A percentile compares a stretch with the other conserved stretches of the same genome.
phyloP scores from a whole-genome alignment of 2,888 invertebrate species.

The Rosalia funebris region DNA sequence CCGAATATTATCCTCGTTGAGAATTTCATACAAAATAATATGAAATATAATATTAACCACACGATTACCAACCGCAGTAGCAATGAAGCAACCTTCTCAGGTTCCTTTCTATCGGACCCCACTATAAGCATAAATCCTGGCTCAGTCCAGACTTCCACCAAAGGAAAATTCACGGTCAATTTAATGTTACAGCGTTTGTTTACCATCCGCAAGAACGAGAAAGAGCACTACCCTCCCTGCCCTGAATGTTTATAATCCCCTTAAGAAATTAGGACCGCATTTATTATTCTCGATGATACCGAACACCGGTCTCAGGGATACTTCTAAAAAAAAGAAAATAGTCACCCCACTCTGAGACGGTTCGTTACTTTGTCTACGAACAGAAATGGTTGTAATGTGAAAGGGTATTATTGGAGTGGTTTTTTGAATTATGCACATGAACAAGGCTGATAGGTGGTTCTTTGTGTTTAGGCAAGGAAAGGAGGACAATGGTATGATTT shows the following conservation, averaged over 20 bases:
- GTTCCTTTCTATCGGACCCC: neutral
- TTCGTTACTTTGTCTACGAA: slow-evolving; percentile 3
- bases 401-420: slow-evolving; percentile 6
- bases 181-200: slow-evolving; percentile 12
- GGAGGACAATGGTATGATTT: neutral
- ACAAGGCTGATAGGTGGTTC: neutral
- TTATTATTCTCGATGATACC: slow-evolving; percentile 13
- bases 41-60: slow-evolving; percentile 7
- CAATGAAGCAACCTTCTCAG: slow-evolving; percentile 14
- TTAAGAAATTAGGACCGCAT: slow-evolving; percentile 16
- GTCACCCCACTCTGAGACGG: neutral
- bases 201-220: slow-evolving; percentile 2
- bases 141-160: slow-evolving; percentile 4
- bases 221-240: neutral
- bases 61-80: neutral
- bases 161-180: slow-evolving; percentile 14
- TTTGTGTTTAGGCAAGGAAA: neutral
- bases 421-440: neutral
- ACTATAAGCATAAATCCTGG: neutral
- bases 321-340: slow-evolving; percentile 4
- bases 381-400: neutral
- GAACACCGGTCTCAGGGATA: slow-evolving; percentile 7
- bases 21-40: no score
- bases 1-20: no score
- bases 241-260: slow-evolving; percentile 13